Evolutionary conservation across 2,797 vertebrate genomes (phyloP).

Genomic region (Salarias fasciatus): DNA sequence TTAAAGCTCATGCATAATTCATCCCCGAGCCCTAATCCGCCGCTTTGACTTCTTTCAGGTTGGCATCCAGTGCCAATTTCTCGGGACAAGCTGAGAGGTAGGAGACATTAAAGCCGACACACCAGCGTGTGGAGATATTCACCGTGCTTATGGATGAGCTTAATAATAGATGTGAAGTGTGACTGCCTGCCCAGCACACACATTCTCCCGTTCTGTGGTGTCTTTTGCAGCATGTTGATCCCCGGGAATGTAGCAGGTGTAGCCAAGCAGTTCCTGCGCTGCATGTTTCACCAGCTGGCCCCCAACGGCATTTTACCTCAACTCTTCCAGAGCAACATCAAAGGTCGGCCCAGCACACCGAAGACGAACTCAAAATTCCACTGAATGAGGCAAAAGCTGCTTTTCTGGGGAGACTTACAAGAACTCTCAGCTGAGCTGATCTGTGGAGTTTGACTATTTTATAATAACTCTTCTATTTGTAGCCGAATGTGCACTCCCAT

Average conservation of each 20-base stretch:
- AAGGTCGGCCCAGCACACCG: conserved; percentile 82
- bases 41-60: conserved; percentile 82
- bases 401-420: too few species aligned
- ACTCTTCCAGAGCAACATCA: conserved; percentile 98
- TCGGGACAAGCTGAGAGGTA: conserved; percentile 99
- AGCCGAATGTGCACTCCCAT: conserved; percentile 1
- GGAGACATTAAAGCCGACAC: conserved; percentile 46
- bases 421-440: too few species aligned
- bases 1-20: conserved; percentile 70
- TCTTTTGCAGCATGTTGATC: conserved; percentile 92
- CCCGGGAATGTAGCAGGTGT: conserved; percentile 98
- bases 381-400: too few species aligned
- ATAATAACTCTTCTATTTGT: background rate
- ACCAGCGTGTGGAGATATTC: conserved; percentile 26
- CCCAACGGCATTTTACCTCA: conserved; percentile 98
- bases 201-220: conserved; percentile 40
- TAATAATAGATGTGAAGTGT: conserved; percentile 54
- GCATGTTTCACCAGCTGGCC: conserved; percentile 96
- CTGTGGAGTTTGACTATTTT: background rate
- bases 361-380: too few species aligned
- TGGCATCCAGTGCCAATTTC: conserved; percentile 95
- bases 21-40: conserved; percentile 54
- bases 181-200: conserved; percentile 37
- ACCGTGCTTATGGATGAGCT: conserved; percentile 38
- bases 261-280: conserved; percentile 98